Percentiles rank a stretch among this genome's conserved stretches.
phyloP scores from a whole-genome alignment of 1,140 invertebrate genomes.

The Oryzaephilus surinamensis region DNA sequence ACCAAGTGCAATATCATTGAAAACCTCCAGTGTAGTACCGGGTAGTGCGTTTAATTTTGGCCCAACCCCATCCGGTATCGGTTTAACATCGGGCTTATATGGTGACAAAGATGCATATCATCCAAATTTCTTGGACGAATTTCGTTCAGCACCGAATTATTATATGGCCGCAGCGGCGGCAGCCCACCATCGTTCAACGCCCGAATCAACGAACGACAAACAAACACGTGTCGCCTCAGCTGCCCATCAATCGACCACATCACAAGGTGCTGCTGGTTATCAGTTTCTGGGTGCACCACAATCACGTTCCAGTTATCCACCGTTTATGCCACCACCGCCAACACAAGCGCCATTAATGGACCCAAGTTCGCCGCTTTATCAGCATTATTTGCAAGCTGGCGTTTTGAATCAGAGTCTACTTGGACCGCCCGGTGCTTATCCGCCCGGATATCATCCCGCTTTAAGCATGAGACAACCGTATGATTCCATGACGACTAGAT shows the following conservation, averaged over 20 bases:
- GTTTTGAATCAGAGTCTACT: constrained; percentile 47
- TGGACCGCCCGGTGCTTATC: constrained; percentile 43
- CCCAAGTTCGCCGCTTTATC: constrained; percentile 51
- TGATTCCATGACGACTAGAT: constrained; percentile 47
- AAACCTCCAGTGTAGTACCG: constrained; percentile 50
- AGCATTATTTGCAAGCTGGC: constrained; percentile 53
- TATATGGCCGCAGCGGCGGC: constrained; percentile 45
- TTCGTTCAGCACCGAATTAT: constrained; percentile 42
- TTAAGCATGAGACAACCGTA: constrained; percentile 57
- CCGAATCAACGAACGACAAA: constrained; percentile 38
- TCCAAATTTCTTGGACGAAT: constrained; percentile 51
- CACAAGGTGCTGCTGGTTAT: constrained; percentile 30
- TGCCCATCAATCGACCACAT: constrained; percentile 21
- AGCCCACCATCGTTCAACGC: constrained; percentile 35
- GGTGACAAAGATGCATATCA: constrained; percentile 44
- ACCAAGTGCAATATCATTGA: constrained; percentile 42
- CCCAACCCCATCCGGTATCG: constrained; percentile 42
- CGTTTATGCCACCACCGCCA: constrained; percentile 39
- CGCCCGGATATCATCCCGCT: constrained; percentile 46
- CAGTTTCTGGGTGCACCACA: constrained; percentile 43
- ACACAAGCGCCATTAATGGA: constrained; percentile 37
- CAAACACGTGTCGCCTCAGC: constrained; percentile 33
- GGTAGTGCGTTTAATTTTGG: constrained; percentile 61
- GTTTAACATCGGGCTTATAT: constrained; percentile 40
- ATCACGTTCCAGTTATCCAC: constrained; percentile 41